Evolutionary conservation across 1,140 invertebrate species (phyloP), one percentile per base, ranked within the genome.

Genomic region (Rhyzopertha dominica): DNA sequence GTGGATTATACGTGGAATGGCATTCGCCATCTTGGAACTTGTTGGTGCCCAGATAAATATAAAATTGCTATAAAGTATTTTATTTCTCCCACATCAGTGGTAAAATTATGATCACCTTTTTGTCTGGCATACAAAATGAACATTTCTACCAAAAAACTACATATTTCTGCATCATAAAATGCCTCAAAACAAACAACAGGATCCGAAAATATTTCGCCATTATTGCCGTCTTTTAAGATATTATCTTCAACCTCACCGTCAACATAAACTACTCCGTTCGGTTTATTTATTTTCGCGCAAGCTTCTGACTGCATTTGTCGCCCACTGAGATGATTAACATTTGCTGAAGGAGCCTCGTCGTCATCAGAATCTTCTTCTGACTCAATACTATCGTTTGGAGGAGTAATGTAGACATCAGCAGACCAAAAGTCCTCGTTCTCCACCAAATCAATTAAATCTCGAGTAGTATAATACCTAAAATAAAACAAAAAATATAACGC

Each of bases 271-370:
- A 31, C 30, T 32, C 13, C 10, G 12, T 32, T 22, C 9, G 24
- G 12, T 2, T 19, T 18, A 22, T 19, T 36, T 10, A 24, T 25
- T 41, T 39, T 36, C 5, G 12, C 36, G 22, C 39, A 17, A 5
- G 28, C 36, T n/a, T 41, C 2, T 12, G 25, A 12, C 18, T 16
- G 9, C 37, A 47, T 24, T 23, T 47, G 43, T 4, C 28, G 48
- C 4, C 43, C 48, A 41, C 43, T 51, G 10, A 51, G 41, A 35
- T 51, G 36, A 30, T 47, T 47, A 14, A 51, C 23, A 35, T 51
- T 25, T 12, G 29, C 12, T 16, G 29, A 31, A 5, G 43, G 45
- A 23, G 42, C 12, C 26, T 51, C 43, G 24, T 47, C 44, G 34
- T 51, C 49, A 3, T 37, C 49, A 18, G 35, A 40, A 47, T 51